These are phyloP conservation scores for Eilema griseolum DNA, from an alignment of 2,888 invertebrate species.

Conservation along the genomic window DNA sequence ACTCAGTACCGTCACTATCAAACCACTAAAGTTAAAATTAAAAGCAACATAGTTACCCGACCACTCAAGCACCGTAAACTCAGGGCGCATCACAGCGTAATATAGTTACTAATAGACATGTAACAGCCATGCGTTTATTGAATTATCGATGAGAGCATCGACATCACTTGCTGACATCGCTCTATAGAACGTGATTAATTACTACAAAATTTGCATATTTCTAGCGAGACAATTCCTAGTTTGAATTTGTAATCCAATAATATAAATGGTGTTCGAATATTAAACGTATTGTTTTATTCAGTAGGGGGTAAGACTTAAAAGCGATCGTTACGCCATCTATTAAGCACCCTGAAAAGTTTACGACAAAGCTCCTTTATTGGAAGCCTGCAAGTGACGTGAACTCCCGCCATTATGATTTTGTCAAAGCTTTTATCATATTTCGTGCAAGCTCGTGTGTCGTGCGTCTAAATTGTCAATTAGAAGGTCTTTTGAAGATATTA, in stretches of 20 bases:
- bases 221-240: slow-evolving; percentile 56
- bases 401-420: slow-evolving; percentile 24
- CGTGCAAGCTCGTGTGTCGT: slow-evolving; percentile 7
- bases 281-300: slow-evolving; percentile 50
- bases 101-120: slow-evolving; percentile 58
- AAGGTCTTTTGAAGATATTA: slow-evolving; percentile 26
- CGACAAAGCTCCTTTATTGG: slow-evolving; percentile 31
- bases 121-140: slow-evolving; percentile 50
- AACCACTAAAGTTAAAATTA: background rate
- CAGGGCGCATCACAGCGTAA: slow-evolving; percentile 44
- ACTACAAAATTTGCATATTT: slow-evolving; percentile 60
- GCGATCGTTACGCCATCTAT: slow-evolving; percentile 38
- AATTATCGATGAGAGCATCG: slow-evolving; percentile 58
- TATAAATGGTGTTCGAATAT: slow-evolving; percentile 50
- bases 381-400: slow-evolving; percentile 35
- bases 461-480: slow-evolving; percentile 35
- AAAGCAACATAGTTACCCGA: slow-evolving; percentile 46
- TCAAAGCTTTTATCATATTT: slow-evolving; percentile 37
- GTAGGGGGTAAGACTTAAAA: slow-evolving; percentile 26
- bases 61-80: slow-evolving; percentile 23
- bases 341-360: slow-evolving; percentile 29
- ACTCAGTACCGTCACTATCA: no score
- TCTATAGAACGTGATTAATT: slow-evolving; percentile 65
- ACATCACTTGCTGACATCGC: slow-evolving; percentile 43
- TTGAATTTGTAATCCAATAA: slow-evolving; percentile 56